Evolutionary conservation across 2,888 invertebrate species (phyloP), one percentile per base, ranked within the genome.

Genomic region (Imbricaverruca yamaguchii): DNA sequence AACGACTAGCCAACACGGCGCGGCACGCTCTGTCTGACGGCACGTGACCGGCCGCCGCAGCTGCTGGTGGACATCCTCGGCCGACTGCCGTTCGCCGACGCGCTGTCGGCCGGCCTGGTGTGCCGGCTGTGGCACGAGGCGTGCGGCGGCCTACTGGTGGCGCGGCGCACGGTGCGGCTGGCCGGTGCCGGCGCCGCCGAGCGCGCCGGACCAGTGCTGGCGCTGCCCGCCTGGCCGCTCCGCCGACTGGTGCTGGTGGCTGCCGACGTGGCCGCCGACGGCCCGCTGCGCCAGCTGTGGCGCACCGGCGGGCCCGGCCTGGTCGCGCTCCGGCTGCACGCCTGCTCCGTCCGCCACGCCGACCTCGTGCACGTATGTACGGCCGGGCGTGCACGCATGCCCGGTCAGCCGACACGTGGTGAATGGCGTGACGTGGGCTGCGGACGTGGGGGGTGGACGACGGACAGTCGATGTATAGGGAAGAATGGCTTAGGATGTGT

Each of bases 81-180:
- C 53, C 21, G 23, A 0, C 74, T 74, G 21, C 55, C 74, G 12
- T 74, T 74, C 74, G 23, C 74, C 18, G 74, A 74, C 21, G 74
- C 55, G 74, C 74, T 74, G 10, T 53, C 74, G 9, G 74, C 74
- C 53, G 74, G 74, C 74, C 74, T 9, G 53, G 55, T 55, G 53
- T 74, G 74, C 74, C 74, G 74, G 74, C 74, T 74, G 74, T 74
- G 74, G 74, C 74, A 74, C 74, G 55, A 74, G 10, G 74, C 55
- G 55, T 55, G 74, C 74, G 18, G 74, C 11, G 15, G 21, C 55
- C 8, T 74, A 21, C 74, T 74, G 74, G 55, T 53, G 53, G 10
- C 11, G 23, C 12, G 23, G 74, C 74, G 74, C 74, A 55, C 53
- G 12, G 53, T 74, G 21, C 55, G 74, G 55, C 53, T 74, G 55